Base-by-base conservation (phyloP, 2,113 vertebrate genomes). In the Aldabrachelys gigantea region DNA sequence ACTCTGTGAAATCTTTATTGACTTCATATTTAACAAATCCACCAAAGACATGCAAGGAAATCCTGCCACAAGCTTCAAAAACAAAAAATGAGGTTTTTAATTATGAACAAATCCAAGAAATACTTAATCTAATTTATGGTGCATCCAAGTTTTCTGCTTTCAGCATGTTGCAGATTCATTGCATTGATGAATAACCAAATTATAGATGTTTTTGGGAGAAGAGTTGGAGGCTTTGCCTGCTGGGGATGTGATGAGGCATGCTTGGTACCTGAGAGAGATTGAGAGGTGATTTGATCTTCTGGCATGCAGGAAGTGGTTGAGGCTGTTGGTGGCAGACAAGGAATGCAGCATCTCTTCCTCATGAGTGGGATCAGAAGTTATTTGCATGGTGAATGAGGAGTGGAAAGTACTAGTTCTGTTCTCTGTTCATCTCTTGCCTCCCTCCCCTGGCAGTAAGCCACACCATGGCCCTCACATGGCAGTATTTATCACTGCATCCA, bases 351-450 rank as follows among this genome's bases (percentile, higher is more conserved):
- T 72, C 65, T 72, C 9, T 72, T 38, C n/a, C 19, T 47, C 41
- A 27, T 78, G 3, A 1, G 31, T 95, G 72, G 9, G 53, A 4
- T 3, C 19, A 85, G 24, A 11, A 54, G 6, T 85, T 83, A 59
- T 53, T 53, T 89, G 57, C 16, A 93, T 9, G 17, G 56, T 54
- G 31, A 38, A 53, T 1, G 1, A 75, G 25, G 25, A 82, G 5
- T 16, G 8, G 0, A 0, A 78, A 78, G 7, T 84, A 4, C 21
- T 69, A 0, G 24, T 49, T 86, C 22, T 76, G 35, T 89, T 76
- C 44, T 69, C 17, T 69, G 35, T 69, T 69, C 31, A 69, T 69
- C 8, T n/a, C 62, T 44, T 44, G 10, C 24, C 38, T 76, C 10
- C 22, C 1, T 84, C 5, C 17, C 89, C 13, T 13, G 59, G 44